Evolutionary conservation across 2,113 vertebrate species (phyloP).

Genomic region (Tamias sibiricus): DNA sequence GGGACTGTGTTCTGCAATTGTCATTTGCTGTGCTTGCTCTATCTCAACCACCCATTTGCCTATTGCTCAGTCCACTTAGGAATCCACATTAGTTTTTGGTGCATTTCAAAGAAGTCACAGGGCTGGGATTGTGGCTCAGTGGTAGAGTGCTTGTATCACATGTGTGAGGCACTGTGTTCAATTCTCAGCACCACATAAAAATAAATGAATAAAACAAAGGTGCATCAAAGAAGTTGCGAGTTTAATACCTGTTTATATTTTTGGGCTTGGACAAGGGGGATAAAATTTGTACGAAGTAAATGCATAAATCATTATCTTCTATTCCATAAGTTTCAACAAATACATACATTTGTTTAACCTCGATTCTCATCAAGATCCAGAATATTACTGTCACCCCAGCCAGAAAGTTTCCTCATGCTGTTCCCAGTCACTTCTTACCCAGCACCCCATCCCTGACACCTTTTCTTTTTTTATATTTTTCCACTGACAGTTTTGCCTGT

Average conservation of each 20-base stretch:
- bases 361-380: background rate
- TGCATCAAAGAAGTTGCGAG: background rate
- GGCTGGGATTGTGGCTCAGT: too few species aligned
- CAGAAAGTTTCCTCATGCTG: background rate
- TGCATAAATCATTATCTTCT: background rate
- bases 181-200: too few species aligned
- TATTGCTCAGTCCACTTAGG: background rate
- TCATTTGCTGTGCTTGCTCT: background rate
- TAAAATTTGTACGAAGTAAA: background rate
- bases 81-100: background rate
- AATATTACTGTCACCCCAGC: background rate
- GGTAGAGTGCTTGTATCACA: too few species aligned
- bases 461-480: background rate
- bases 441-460: background rate
- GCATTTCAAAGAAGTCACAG: background rate
- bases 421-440: background rate
- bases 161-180: too few species aligned
- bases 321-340: background rate
- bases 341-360: background rate
- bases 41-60: too few species aligned
- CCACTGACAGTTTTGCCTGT: background rate
- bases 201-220: too few species aligned
- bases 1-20: background rate
- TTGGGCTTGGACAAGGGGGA: fast-evolving
- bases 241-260: background rate